A percentile compares a stretch with the other conserved stretches of the same genome.
These are phyloP conservation scores for Alauda arvensis DNA, from an alignment of 2,797 vertebrate species.

Conservation along the genomic window DNA sequence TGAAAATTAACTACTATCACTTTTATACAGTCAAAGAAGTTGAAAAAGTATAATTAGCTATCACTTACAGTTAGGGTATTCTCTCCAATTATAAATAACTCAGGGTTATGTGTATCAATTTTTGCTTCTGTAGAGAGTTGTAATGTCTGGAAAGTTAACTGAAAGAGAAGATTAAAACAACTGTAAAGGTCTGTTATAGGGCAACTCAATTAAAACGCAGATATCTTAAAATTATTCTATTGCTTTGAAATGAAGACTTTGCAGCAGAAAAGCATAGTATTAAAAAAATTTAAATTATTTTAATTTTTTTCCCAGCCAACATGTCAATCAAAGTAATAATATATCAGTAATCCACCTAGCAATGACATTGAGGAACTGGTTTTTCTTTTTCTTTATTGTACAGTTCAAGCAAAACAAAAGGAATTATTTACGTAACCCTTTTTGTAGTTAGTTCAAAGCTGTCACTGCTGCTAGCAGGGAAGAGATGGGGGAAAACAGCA, in stretches of 20 bases:
- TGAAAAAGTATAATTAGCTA: not conserved
- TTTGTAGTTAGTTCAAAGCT: conserved; percentile 4
- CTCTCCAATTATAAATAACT: conserved; percentile 76
- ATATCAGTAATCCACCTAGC: not conserved
- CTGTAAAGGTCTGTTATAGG: not conserved
- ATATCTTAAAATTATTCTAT: not conserved
- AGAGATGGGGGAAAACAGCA: not conserved
- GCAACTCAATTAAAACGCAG: not conserved
- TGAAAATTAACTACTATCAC: not conserved
- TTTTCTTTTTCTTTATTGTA: not conserved
- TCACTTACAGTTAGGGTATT: conserved; percentile 78
- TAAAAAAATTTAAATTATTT: not conserved
- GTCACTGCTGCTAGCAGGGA: not conserved
- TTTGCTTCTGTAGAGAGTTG: conserved; percentile 74
- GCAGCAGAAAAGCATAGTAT: not conserved
- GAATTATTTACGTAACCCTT: not conserved
- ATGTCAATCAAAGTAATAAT: not conserved
- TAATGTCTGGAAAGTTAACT: conserved; percentile 83
- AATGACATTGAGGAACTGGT: not conserved
- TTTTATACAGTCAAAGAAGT: not conserved
- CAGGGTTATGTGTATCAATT: conserved; percentile 77
- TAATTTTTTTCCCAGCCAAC: not conserved
- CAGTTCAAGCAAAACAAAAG: not conserved
- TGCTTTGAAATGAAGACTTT: not conserved
- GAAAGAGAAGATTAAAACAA: conserved; percentile 33